Base-by-base conservation (phyloP, 2,797 vertebrate genomes). In the Clarias laeviceps region DNA sequence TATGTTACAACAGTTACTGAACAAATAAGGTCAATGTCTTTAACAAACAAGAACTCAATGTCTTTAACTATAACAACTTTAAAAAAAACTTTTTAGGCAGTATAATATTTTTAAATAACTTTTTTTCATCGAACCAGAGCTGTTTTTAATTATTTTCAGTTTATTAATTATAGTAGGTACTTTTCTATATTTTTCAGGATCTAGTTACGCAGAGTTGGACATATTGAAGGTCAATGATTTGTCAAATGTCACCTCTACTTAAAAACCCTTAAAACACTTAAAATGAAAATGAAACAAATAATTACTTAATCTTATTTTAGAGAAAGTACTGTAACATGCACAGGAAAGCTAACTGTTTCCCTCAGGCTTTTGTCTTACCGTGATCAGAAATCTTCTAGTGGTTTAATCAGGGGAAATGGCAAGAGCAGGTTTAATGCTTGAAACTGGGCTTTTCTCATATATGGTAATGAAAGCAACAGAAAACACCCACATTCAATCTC, bases 1-100 rank as follows among this genome's bases (percentile, higher is more conserved):
- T 56, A 62, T 78, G 18, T 34, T 34, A 34, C 32, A 68, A 79
- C 7, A 29, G 82, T 62, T 78, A 86, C 32, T 57, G 29, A 79
- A 37, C 37, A 65, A 65, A 83, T n/a, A 2, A 72, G 57, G 57
- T 8, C 29, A 62, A 34, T 34, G 34, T 34, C 34, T n/a, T n/a
- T n/a, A n/a, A n/a, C n/a, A n/a, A n/a, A n/a, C n/a, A n/a, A n/a
- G 1, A 65, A 69, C 15, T 45, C 5, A 45, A 64, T 45, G 37
- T 27, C 9, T 79, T 69, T 34, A 37, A 61, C 9, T 50, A 50
- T 61, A 34, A 61, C 57, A 56, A 70, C 4, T 2, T 80, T 45
- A 9, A 20, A 56, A 59, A 24, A 18, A 40, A 40, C 6, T 5
- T 54, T 73, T 27, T n/a, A 50, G 24, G 6, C 20, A 54, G 50